Conservation (phyloP, 2,888 invertebrate genomes). For the Notodonta ziczac region DNA sequence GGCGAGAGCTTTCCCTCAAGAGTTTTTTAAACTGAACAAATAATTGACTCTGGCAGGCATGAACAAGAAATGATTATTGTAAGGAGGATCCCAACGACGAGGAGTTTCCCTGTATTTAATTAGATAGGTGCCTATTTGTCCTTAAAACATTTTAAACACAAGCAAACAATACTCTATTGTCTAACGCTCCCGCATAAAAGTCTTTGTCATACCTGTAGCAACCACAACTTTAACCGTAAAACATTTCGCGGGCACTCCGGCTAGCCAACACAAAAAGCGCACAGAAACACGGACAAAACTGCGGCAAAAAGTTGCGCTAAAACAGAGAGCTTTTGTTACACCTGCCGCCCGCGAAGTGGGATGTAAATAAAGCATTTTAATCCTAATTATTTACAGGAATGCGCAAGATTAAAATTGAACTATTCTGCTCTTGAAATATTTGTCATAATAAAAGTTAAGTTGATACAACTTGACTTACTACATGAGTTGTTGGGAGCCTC, state of each 20-base stretch:
- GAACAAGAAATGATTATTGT: neutral
- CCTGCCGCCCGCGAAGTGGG: conserved; percentile 17
- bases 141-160: neutral
- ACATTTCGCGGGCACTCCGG: conserved; percentile 44
- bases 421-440: neutral
- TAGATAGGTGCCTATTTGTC: no score
- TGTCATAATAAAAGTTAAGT: no score
- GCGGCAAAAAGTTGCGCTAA: conserved; percentile 49
- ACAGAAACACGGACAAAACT: conserved; percentile 47
- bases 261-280: conserved; percentile 32
- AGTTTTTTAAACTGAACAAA: conserved; percentile 21
- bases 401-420: neutral
- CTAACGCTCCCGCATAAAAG: conserved; percentile 28
- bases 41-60: neutral
- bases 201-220: conserved; percentile 46
- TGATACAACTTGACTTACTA: no score
- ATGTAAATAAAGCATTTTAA: conserved; percentile 20
- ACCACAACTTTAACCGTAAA: conserved; percentile 56
- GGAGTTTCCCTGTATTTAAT: no score
- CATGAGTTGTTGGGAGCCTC: no score
- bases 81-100: no score
- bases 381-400: neutral
- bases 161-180: conserved; percentile 21
- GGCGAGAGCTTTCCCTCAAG: conserved; percentile 25
- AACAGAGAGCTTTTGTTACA: conserved; percentile 54